These are phyloP conservation scores for Danaus melanippus DNA, from an alignment of 1,140 invertebrate genomes.

Conservation along the genomic window DNA sequence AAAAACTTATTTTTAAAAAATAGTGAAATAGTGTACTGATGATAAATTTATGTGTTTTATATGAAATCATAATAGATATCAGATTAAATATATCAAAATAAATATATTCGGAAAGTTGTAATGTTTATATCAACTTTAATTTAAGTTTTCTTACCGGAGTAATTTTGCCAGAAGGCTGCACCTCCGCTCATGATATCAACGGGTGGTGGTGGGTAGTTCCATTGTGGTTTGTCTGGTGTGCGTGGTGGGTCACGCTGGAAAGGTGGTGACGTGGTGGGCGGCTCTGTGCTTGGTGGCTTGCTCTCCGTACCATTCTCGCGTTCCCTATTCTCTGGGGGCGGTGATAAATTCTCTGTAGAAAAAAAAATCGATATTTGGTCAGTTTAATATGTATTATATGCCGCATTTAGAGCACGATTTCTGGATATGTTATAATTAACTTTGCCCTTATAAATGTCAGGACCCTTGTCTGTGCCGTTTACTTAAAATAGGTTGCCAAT, in stretches of 20 bases:
- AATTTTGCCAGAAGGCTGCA: constrained; percentile 90
- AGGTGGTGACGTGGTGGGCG: constrained; percentile 57
- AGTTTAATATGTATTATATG: neutral
- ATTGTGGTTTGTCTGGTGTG: constrained; percentile 74
- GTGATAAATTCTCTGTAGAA: constrained; percentile 51
- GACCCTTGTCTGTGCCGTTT: constrained; percentile 5
- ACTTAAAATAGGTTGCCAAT: constrained; percentile 24
- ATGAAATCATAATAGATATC: neutral
- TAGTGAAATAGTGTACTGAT: neutral
- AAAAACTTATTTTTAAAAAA: neutral
- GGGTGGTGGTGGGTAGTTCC: constrained; percentile 82
- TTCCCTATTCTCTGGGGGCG: constrained; percentile 48
- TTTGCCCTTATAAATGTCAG: neutral
- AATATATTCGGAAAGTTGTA: neutral
- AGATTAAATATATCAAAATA: neutral
- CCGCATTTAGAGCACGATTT: neutral
- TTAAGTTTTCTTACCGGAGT: constrained; percentile 79
- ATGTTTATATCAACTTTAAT: neutral
- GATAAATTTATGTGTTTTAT: neutral
- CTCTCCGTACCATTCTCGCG: constrained; percentile 61
- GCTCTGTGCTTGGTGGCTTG: constrained; percentile 64
- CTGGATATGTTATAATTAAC: neutral
- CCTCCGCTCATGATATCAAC: constrained; percentile 83
- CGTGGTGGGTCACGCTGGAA: constrained; percentile 65
- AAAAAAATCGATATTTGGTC: neutral